Evolutionary conservation across 35 echinoderm and acorn worm species (phyloP), one percentile per base, ranked within the genome.

Genomic region (Strongylocentrotus purpuratus): DNA sequence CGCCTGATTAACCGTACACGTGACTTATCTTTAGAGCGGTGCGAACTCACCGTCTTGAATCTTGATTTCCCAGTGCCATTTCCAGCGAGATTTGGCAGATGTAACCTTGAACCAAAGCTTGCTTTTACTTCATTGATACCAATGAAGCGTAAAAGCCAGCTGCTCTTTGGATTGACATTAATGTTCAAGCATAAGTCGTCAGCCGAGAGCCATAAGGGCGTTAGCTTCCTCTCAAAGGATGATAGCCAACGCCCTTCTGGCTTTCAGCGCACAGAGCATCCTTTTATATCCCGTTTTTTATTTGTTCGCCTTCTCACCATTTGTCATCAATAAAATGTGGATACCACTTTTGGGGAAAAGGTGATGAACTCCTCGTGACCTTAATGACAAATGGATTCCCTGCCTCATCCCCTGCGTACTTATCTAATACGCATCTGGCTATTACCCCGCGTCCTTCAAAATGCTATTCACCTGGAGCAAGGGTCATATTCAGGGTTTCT

Each of bases 121-220:
- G 65, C 65, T 78, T 78, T 78, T 78, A n/a, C 65, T 78, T 78
- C 65, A 78, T 78, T 78, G 65, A 78, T 78, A 78, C 20, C 65
- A 31, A 28, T 78, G 65, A 78, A 18, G 65, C 65, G 25, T 22
- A 78, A 78, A 78, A 78, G 65, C 65, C 65, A 78, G 65, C 65
- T 78, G 65, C 65, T 28, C 18, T 78, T 28, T 28, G 65, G 65
- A 78, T 78, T 78, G 65, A 78, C 65, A 78, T 78, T 78, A 78
- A 78, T 78, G 65, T 78, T 78, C 20, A 78, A 78, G 65, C 7
- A 28, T 22, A 78, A 78, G 20, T 78, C 28, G 20, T n/a, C 28
- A 4, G 65, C 22, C n/a, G 22, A 8, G 65, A 28, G 65, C 65
- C 0, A 28, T n/a, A 78, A 78, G 22, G 65, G 65, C 65, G 7